phyloP scores from a whole-genome alignment of 2,888 invertebrate genomes.

The Tachystola acroxantha region DNA sequence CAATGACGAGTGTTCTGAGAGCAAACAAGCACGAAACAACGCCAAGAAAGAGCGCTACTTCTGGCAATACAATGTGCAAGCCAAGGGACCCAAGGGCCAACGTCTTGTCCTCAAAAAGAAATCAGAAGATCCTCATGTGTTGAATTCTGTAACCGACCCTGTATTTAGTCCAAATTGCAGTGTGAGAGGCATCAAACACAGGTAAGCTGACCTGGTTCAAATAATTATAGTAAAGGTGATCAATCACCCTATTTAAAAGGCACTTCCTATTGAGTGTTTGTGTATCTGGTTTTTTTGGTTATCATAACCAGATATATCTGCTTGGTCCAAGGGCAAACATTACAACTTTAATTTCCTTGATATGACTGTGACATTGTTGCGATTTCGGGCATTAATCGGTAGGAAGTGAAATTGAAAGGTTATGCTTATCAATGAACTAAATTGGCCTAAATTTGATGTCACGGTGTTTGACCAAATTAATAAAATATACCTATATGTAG shows the following conservation, averaged over 20 bases:
- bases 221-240: too few relatives aligned
- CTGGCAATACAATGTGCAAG: slow-evolving; percentile 99
- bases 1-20: slow-evolving; percentile 80
- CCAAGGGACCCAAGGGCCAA: slow-evolving; percentile 98
- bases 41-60: slow-evolving; percentile 92
- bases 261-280: too few relatives aligned
- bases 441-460: too few relatives aligned
- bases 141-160: slow-evolving; percentile 95
- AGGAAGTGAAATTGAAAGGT: not conserved
- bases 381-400: not conserved
- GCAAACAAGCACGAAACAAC: slow-evolving; percentile 52
- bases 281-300: too few relatives aligned
- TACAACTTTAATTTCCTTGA: not conserved
- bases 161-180: slow-evolving; percentile 96
- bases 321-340: not conserved
- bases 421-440: not conserved
- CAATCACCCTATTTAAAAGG: too few relatives aligned
- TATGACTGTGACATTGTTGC: not conserved
- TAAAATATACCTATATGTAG: too few relatives aligned
- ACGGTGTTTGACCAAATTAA: too few relatives aligned
- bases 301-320: slow-evolving; percentile 2
- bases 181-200: slow-evolving; percentile 92
- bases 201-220: too few relatives aligned
- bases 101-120: slow-evolving; percentile 90
- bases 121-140: slow-evolving; percentile 93